Evolutionary conservation across 2,888 invertebrate species (phyloP).

Genomic region (Nephrotoma flavescens): DNA sequence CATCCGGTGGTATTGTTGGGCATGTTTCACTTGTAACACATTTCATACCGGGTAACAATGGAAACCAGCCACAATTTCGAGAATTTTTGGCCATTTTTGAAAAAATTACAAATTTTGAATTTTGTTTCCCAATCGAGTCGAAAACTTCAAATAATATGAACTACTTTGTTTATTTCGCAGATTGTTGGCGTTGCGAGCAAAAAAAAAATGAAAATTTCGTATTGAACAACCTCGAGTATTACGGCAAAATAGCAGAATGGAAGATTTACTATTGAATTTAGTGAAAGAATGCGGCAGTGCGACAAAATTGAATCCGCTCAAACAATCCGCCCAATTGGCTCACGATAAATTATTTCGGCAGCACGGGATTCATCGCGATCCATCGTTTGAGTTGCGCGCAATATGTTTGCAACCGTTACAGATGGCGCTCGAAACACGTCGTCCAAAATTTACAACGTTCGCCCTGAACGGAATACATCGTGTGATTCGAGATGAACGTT

Average conservation of each 20-base stretch:
- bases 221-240: background rate
- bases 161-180: background rate
- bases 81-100: background rate
- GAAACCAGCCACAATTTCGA: background rate
- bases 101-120: background rate
- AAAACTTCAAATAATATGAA: background rate
- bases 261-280: background rate
- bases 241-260: background rate
- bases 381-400: conserved; percentile 69
- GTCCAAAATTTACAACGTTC: conserved; percentile 67
- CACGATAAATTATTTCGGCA: conserved; percentile 70
- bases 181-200: background rate
- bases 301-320: conserved; percentile 53
- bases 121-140: background rate
- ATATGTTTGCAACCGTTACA: conserved; percentile 75
- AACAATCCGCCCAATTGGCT: conserved; percentile 75
- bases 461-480: conserved; percentile 81
- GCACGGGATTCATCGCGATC: conserved; percentile 60
- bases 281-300: conserved; percentile 33
- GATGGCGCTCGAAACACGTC: conserved; percentile 73
- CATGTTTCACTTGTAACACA: background rate
- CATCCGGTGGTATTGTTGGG: background rate
- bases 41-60: background rate
- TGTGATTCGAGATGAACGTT: conserved; percentile 80
- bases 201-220: background rate